Conservation (phyloP, 2,113 vertebrate species). For the Ginglymostoma cirratum region DNA sequence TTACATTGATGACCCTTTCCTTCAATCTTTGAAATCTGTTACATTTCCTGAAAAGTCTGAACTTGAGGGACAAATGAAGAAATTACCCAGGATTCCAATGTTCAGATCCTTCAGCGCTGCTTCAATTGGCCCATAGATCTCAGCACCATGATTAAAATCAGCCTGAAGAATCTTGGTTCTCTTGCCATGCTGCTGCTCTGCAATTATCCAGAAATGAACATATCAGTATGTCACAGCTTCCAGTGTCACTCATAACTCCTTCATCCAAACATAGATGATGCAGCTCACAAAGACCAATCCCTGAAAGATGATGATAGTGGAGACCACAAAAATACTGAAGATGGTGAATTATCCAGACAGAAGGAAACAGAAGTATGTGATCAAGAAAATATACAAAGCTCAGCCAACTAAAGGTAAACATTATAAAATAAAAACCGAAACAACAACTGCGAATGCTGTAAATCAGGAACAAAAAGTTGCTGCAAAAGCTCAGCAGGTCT, state of each 20-base stretch:
- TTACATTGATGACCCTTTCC: background rate
- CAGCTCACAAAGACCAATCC: background rate
- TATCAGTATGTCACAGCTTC: background rate
- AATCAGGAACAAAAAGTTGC: too few relatives aligned
- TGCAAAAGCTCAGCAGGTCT: too few relatives aligned
- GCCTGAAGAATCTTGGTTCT: slow-evolving; percentile 54
- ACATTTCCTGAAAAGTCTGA: background rate
- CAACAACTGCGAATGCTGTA: too few relatives aligned
- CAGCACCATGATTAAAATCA: slow-evolving; percentile 58
- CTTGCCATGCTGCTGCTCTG: slow-evolving; percentile 52
- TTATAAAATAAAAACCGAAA: too few relatives aligned
- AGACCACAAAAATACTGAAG: too few relatives aligned
- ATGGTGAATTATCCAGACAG: too few relatives aligned
- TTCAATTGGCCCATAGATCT: slow-evolving; percentile 55
- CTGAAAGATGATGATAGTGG: too few relatives aligned
- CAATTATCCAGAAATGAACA: slow-evolving; percentile 5
- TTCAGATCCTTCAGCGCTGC: slow-evolving; percentile 54
- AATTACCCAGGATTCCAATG: slow-evolving; percentile 64
- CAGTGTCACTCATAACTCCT: background rate
- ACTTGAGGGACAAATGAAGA: background rate
- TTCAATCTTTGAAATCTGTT: background rate
- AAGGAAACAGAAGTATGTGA: too few relatives aligned
- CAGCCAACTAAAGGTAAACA: too few relatives aligned
- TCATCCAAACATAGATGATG: background rate
- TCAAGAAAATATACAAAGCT: too few relatives aligned